Evolutionary conservation across 2,113 vertebrate species (phyloP).

Genomic region (Ctenodactylus gundi): DNA sequence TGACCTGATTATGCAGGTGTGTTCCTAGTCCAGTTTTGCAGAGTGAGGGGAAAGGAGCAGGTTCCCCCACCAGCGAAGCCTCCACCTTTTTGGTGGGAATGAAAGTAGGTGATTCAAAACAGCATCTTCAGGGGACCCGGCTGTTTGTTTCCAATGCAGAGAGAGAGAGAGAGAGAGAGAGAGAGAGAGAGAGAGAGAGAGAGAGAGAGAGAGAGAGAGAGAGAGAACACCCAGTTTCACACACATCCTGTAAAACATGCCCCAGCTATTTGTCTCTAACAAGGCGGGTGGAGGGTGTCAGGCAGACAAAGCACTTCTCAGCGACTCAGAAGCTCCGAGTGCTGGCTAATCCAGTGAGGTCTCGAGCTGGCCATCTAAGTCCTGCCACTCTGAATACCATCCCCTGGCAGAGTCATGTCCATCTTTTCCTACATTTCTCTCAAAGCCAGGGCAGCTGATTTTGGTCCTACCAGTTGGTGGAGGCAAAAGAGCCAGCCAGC

Average conservation of each 20-base stretch:
- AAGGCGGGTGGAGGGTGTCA: background rate
- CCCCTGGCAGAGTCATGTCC: background rate
- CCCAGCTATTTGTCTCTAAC: background rate
- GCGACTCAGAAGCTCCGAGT: background rate
- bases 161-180: too few species aligned
- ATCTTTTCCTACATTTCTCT: background rate
- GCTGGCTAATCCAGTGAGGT: background rate
- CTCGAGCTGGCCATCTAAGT: background rate
- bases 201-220: too few species aligned
- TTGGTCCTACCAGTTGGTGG: rapidly evolving
- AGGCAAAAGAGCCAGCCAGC: rapidly evolving
- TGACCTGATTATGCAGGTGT: background rate
- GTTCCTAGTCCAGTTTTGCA: background rate
- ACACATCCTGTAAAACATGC: rapidly evolving
- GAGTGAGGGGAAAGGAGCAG: background rate
- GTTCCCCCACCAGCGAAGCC: background rate
- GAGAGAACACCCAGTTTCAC: too few species aligned
- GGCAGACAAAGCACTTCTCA: background rate
- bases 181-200: too few species aligned
- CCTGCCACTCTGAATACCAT: rapidly evolving
- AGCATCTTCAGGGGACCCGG: background rate
- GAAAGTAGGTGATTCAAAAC: slow-evolving; percentile 7
- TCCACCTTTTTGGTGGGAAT: rapidly evolving
- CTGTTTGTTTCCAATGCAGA: slow-evolving; percentile 22
- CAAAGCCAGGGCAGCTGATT: background rate